Conservation (phyloP, 2,113 vertebrate genomes). For the Microtus oregoni region DNA sequence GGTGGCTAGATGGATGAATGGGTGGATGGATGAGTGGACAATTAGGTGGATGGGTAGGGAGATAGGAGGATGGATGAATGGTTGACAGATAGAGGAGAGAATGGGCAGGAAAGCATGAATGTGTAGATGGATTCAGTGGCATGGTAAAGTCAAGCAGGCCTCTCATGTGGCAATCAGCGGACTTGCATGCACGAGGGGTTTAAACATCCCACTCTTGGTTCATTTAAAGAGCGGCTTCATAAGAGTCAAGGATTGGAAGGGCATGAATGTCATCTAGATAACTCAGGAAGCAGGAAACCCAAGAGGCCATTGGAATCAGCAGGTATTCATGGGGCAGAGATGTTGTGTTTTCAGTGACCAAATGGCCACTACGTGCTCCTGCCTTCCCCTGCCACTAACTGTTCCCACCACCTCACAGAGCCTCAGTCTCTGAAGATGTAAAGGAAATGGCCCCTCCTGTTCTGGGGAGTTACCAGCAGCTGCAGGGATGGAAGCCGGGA, state of each 20-base stretch:
- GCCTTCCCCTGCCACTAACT: neutral
- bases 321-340: accelerated
- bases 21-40: neutral
- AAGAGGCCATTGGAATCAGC: accelerated
- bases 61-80: neutral
- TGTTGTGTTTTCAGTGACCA: accelerated
- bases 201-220: too few species aligned
- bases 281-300: neutral
- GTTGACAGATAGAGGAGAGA: neutral
- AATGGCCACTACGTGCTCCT: accelerated
- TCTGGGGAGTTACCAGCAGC: neutral
- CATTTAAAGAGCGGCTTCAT: neutral
- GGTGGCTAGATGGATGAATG: neutral
- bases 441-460: accelerated
- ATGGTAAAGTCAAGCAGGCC: neutral
- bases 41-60: neutral
- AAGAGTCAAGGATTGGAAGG: neutral
- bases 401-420: accelerated
- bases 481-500: too few species aligned
- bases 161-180: too few species aligned
- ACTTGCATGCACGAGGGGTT: neutral
- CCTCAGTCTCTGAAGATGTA: neutral
- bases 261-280: accelerated
- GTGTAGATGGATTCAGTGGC: neutral
- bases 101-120: neutral